phyloP scores from a whole-genome alignment of 2,797 vertebrate species.

The Sphaeramia orbicularis region DNA sequence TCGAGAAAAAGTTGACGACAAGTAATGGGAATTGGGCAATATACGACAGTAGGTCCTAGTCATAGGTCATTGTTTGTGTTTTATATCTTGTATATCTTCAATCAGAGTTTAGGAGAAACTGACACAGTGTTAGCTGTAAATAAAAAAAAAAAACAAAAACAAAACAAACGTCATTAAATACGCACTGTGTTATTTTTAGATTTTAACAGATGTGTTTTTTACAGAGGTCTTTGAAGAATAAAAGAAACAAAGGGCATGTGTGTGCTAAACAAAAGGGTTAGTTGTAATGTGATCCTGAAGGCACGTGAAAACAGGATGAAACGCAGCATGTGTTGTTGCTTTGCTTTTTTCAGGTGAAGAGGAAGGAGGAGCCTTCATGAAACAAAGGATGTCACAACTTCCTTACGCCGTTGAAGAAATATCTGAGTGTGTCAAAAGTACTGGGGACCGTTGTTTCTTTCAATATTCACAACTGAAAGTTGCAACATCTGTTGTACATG shows the following conservation, averaged over 20 bases:
- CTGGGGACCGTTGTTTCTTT: background rate
- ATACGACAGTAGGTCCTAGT: background rate
- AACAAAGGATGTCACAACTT: conserved; percentile 66
- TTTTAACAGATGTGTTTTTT: no score
- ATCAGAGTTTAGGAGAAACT: background rate
- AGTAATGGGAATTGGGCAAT: conserved; percentile 6
- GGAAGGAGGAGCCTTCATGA: conserved; percentile 52
- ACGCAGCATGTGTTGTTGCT: background rate
- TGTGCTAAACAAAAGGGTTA: background rate
- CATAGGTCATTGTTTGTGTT: background rate
- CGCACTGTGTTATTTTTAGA: background rate
- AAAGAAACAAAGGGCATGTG: background rate
- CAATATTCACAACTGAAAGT: background rate
- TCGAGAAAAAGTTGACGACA: conserved; percentile 36
- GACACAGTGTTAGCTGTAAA: background rate
- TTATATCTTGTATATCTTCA: background rate
- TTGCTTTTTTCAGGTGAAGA: conserved; percentile 53
- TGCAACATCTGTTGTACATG: no score
- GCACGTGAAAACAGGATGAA: conserved; percentile 44
- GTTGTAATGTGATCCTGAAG: conserved; percentile 10
- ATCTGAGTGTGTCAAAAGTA: conserved; percentile 41
- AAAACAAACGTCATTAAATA: background rate
- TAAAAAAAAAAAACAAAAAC: no score
- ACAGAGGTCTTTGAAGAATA: background rate
- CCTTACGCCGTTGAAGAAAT: conserved; percentile 55